phyloP scores from a whole-genome alignment of 1,140 invertebrate genomes.

The Hyposmocoma kahamanoa region DNA sequence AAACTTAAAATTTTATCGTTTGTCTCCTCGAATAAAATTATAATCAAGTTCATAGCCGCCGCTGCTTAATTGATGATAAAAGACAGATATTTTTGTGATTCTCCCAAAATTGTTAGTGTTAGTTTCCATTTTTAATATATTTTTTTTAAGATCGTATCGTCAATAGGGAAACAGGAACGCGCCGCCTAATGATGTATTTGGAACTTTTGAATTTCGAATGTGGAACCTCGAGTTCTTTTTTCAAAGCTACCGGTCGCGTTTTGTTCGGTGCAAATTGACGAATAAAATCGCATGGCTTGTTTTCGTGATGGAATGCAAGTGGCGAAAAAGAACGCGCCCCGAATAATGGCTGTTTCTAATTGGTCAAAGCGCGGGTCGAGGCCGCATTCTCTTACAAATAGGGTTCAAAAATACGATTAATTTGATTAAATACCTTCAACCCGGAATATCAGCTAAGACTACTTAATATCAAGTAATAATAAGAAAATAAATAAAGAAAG shows the following conservation, averaged over 20 bases:
- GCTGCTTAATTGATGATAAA: slow-evolving; percentile 3
- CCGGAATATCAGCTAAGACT: too few species aligned
- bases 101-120: background rate
- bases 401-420: background rate
- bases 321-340: slow-evolving; percentile 32
- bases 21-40: slow-evolving; percentile 12
- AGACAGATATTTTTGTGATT: slow-evolving; percentile 7
- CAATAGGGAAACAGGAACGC: too few species aligned
- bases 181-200: slow-evolving; percentile 1
- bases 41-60: slow-evolving; percentile 10
- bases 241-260: slow-evolving; percentile 38
- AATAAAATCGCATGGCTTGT: slow-evolving; percentile 45
- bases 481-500: background rate
- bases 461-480: too few species aligned
- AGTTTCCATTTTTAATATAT: background rate
- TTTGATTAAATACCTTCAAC: too few species aligned
- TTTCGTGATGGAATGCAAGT: slow-evolving; percentile 55
- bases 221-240: slow-evolving; percentile 18
- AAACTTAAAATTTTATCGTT: slow-evolving; percentile 18
- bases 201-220: background rate
- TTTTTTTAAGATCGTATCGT: background rate
- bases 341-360: slow-evolving; percentile 57
- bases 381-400: background rate
- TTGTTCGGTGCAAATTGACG: slow-evolving; percentile 44
- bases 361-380: slow-evolving; percentile 42